Conservation (phyloP, 2,888 invertebrate genomes). For the Drosophila vallismaia region DNA sequence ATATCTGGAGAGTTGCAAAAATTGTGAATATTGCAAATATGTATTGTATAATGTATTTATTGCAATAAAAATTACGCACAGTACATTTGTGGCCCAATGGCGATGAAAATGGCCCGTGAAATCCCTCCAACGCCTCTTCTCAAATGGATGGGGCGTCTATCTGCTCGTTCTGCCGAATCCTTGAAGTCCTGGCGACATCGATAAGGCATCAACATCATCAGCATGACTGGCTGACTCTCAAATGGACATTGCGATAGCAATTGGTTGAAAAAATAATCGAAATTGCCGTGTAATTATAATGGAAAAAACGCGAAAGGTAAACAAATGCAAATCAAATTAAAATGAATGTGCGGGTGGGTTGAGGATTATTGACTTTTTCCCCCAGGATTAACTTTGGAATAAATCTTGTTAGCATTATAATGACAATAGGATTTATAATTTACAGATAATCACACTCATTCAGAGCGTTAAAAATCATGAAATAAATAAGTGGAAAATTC, state of each 20-base stretch:
- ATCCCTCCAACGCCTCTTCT: conserved; percentile 14
- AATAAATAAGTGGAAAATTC: conserved; percentile 20
- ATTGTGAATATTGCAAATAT: conserved; percentile 39
- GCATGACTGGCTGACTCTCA: conserved; percentile 54
- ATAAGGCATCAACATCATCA: conserved; percentile 60
- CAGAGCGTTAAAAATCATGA: not conserved
- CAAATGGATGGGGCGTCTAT: no score
- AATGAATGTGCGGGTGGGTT: conserved; percentile 26
- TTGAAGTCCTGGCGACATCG: conserved; percentile 32
- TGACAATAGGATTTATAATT: not conserved
- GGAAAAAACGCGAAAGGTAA: conserved; percentile 50
- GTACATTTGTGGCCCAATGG: conserved; percentile 65
- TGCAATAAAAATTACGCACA: conserved; percentile 72
- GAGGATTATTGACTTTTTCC: not conserved
- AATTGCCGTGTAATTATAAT: conserved; percentile 34
- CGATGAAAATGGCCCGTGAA: conserved; percentile 63
- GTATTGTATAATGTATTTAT: conserved; percentile 51
- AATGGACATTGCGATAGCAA: conserved; percentile 55
- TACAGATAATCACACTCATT: not conserved
- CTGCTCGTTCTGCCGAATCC: not conserved
- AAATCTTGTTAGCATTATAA: not conserved
- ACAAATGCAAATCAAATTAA: conserved; percentile 66
- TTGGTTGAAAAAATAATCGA: conserved; percentile 25
- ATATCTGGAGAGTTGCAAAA: conserved; percentile 3
- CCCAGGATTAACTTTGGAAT: not conserved